These are phyloP conservation scores for Ia io DNA, from an alignment of 2,113 vertebrate genomes.

Conservation along the genomic window DNA sequence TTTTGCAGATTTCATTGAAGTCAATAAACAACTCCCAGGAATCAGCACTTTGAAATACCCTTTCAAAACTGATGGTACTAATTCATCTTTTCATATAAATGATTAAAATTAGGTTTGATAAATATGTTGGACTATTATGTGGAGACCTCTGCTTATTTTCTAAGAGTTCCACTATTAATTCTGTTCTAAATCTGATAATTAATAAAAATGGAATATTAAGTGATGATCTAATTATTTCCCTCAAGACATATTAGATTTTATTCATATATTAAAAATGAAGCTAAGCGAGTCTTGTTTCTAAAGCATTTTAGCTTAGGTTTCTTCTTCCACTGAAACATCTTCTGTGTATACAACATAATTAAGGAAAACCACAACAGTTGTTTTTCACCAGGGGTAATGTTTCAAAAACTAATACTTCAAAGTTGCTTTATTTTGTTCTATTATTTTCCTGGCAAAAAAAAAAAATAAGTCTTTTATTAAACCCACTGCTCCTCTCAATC, in stretches of 20 bases:
- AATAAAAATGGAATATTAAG: background rate
- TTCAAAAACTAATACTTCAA: constrained; percentile 67
- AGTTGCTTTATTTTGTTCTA: background rate
- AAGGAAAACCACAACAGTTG: constrained; percentile 65
- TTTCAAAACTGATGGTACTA: background rate
- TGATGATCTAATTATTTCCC: background rate
- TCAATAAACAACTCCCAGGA: background rate
- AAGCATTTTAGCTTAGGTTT: constrained; percentile 51
- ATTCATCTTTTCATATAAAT: background rate
- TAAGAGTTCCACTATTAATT: background rate
- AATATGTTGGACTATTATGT: background rate
- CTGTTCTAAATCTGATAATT: background rate
- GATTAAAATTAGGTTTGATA: background rate
- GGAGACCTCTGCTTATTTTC: background rate
- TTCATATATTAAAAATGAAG: background rate
- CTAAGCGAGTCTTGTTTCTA: constrained; percentile 10
- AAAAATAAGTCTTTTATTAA: constrained; percentile 8
- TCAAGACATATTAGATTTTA: background rate
- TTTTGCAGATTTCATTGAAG: background rate
- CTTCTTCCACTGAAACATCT: constrained; percentile 42
- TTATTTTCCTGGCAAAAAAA: background rate
- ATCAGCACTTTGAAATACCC: background rate
- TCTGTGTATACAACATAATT: constrained; percentile 62
- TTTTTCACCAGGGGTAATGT: constrained; percentile 56
- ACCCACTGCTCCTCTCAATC: background rate